A percentile compares a stretch with the other conserved stretches of the same genome.
phyloP scores from a whole-genome alignment of 2,797 vertebrate genomes.

The Eleutherodactylus coqui region DNA sequence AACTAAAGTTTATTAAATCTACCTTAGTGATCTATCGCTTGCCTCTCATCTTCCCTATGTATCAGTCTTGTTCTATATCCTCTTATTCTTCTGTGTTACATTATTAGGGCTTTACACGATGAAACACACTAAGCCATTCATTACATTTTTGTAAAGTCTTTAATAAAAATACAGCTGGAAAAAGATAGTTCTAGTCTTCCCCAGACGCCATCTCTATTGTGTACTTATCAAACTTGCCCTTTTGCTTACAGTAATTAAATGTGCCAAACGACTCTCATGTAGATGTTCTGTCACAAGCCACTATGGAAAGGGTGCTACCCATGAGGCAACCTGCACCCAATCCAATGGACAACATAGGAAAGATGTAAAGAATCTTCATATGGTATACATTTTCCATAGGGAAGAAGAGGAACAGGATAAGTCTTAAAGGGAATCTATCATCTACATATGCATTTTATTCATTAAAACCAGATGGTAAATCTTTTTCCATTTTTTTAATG shows the following conservation, averaged over 20 bases:
- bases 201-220: neutral
- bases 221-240: conserved; percentile 6
- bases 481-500: too few relatives aligned
- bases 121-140: too few relatives aligned
- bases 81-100: too few relatives aligned
- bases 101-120: too few relatives aligned
- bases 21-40: too few relatives aligned
- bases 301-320: neutral
- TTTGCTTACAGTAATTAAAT: neutral
- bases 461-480: too few relatives aligned
- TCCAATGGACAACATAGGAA: neutral
- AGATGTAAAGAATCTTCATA: neutral
- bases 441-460: too few relatives aligned
- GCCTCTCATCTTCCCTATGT: too few relatives aligned
- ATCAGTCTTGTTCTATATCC: too few relatives aligned
- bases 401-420: neutral
- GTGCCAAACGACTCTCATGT: neutral
- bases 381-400: neutral
- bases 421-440: neutral
- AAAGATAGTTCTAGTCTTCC: neutral
- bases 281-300: neutral
- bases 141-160: too few relatives aligned
- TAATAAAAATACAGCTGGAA: neutral
- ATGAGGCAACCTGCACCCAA: neutral
- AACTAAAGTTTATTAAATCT: too few relatives aligned